Conservation (phyloP, 2,797 vertebrate species). For the Peromyscus nudipes region DNA sequence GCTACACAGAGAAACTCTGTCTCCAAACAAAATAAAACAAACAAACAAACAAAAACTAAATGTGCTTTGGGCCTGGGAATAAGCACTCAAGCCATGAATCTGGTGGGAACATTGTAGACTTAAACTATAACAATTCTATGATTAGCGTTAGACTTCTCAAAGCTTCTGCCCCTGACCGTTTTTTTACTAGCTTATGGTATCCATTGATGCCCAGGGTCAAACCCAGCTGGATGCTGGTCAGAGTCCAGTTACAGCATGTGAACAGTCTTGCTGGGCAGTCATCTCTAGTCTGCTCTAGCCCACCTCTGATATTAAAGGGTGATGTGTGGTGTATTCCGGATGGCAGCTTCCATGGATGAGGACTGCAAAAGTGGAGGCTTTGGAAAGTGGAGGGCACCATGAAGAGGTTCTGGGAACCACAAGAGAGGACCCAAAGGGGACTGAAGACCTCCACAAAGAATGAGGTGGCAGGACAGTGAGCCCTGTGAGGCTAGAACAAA, state of each 20-base stretch:
- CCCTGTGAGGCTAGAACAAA: not conserved
- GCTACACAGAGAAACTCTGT: not conserved
- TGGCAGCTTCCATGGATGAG: not conserved
- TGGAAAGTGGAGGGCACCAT: not conserved
- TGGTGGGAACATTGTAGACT: not conserved
- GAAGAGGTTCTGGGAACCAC: not conserved
- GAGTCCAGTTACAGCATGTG: fast-evolving
- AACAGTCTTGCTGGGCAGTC: not conserved
- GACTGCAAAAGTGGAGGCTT: no score
- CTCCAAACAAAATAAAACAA: not conserved
- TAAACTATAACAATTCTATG: not conserved
- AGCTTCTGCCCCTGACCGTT: not conserved
- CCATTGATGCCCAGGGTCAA: not conserved
- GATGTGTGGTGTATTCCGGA: no score
- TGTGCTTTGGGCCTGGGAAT: not conserved
- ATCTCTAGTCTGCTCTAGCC: not conserved
- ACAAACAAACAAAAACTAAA: not conserved
- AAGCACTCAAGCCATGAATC: not conserved
- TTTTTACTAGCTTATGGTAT: not conserved
- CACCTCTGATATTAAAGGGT: not conserved
- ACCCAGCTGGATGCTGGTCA: not conserved
- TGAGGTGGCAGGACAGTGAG: no score
- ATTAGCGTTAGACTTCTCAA: not conserved
- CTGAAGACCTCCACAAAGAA: not conserved
- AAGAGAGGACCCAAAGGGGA: not conserved